A percentile compares a stretch with the other conserved stretches of the same genome.
Conservation (phyloP, 1,140 invertebrate genomes). For the Nephila pilipes region DNA sequence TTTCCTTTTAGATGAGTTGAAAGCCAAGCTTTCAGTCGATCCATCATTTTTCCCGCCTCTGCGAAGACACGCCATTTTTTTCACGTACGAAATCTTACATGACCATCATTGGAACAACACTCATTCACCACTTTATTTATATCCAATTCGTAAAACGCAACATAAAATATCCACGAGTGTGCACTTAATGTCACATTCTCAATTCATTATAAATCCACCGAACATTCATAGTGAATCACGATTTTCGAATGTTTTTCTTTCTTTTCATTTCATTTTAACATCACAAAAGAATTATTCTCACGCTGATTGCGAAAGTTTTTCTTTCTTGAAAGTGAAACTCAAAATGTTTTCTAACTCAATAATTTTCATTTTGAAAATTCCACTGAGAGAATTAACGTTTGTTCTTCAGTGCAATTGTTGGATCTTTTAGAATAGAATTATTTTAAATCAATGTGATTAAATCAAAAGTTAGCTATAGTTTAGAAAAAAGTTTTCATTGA, state of each 20-base stretch:
- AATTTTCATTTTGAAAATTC: background rate
- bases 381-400: too few relatives aligned
- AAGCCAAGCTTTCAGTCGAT: constrained; percentile 73
- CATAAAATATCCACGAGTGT: constrained; percentile 9
- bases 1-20: constrained; percentile 73
- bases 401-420: too few relatives aligned
- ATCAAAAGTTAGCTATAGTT: too few relatives aligned
- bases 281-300: background rate
- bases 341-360: background rate
- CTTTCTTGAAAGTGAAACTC: background rate
- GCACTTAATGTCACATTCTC: background rate
- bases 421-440: too few relatives aligned
- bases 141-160: constrained; percentile 43
- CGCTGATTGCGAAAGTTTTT: background rate
- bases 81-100: background rate
- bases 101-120: background rate
- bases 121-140: constrained; percentile 10
- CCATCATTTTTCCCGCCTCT: constrained; percentile 75
- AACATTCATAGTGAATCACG: background rate
- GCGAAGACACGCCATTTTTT: constrained; percentile 71
- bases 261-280: background rate
- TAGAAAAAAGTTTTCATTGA: too few relatives aligned
- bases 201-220: background rate
- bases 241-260: background rate
- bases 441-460: too few relatives aligned